Evolutionary conservation across 2,888 invertebrate species (phyloP), one percentile per base, ranked within the genome.

Genomic region (Baccha elongata): DNA sequence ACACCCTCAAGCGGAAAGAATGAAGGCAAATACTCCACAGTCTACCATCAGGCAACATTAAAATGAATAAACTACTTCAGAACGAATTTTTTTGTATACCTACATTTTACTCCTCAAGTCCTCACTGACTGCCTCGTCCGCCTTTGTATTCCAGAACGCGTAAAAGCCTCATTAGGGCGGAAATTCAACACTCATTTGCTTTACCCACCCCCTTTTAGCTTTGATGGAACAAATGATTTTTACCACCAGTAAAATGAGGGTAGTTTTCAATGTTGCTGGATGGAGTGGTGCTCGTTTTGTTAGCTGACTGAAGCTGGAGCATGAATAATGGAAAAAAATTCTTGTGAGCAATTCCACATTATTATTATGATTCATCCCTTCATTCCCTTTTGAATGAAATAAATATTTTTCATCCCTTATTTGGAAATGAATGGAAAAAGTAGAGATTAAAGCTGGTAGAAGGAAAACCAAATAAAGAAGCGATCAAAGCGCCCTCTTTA

Each of bases 151-250:
- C 44, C 72, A 73, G 67, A 83, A 78, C 83, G 83, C 72, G 71
- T 83, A 83, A 83, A 72, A 78, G 83, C 78, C 83, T 83, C 83
- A 83, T 83, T 83, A 83, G 78, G 83, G 83, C 78, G 78, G 83
- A 83, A 83, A 83, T 83, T 78, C 83, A 78, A 78, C 72, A 78
- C 83, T 83, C 78, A 73, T 78, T 83, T 52, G 71, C 50, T 72
- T 78, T 52, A 62, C 53, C 79, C 50, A 67, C 44, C 76, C 15
- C 76, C 65, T 26, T 60, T 26, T 40, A 53, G 37, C 15, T n/a
- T n/a, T n/a, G n/a, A n/a, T n/a, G n/a, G 75, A 67, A 78, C 67
- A 73, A 73, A 76, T 78, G 78, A 76, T 78, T 83, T 78, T 65
- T 52, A 68, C 60, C 50, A 50, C 58, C 50, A 60, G 13, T 23